A percentile compares a stretch with the other conserved stretches of the same genome.
Evolutionary conservation across 2,113 vertebrate genomes (phyloP).

Genomic region (Corythoichthys haematopterus): DNA sequence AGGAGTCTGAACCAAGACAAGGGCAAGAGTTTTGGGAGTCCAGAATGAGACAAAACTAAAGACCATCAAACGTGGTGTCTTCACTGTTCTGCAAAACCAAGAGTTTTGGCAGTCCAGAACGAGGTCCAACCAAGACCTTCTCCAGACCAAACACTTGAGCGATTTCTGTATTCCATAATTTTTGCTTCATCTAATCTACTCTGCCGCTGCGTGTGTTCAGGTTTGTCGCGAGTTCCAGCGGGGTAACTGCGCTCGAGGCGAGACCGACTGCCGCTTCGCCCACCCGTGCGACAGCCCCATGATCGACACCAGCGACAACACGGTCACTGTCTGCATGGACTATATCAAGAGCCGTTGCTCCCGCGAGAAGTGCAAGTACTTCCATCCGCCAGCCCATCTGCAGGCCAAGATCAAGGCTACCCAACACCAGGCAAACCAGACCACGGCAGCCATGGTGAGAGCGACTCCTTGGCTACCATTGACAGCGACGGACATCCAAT

Average conservation of each 20-base stretch:
- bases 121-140: too few relatives aligned
- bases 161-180: not conserved
- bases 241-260: constrained; percentile 93
- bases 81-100: too few relatives aligned
- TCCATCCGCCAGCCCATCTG: constrained; percentile 98
- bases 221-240: constrained; percentile 98
- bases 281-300: constrained; percentile 97
- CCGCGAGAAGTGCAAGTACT: constrained; percentile 99
- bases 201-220: constrained; percentile 46
- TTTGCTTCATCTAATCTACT: not conserved
- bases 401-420: constrained; percentile 99
- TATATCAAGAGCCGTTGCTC: constrained; percentile 99
- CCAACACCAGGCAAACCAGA: constrained; percentile 97
- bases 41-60: too few relatives aligned
- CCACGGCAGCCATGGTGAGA: constrained; percentile 88
- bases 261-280: constrained; percentile 97
- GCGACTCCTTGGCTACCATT: too few relatives aligned
- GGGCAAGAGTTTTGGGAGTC: too few relatives aligned
- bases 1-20: too few relatives aligned
- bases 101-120: too few relatives aligned
- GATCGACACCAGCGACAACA: constrained; percentile 99
- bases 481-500: too few relatives aligned
- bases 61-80: too few relatives aligned
- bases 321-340: constrained; percentile 99
- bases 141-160: too few relatives aligned